These are phyloP conservation scores for Atherinosoma microstoma DNA, from an alignment of 2,797 vertebrate species.

Conservation along the genomic window DNA sequence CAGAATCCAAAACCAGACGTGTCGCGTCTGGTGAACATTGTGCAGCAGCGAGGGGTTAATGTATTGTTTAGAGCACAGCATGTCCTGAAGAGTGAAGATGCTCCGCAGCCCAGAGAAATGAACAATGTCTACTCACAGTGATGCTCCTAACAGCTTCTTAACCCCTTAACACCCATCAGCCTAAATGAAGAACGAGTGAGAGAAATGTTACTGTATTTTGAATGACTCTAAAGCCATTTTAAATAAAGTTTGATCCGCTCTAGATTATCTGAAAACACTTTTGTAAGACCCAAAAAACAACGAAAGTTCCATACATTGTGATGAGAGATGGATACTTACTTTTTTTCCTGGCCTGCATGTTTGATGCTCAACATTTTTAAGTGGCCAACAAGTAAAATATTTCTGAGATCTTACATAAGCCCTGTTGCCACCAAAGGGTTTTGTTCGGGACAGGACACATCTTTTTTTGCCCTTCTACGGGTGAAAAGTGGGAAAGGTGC, in stretches of 20 bases:
- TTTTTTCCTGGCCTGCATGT: neutral
- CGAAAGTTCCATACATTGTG: too few species aligned
- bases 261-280: too few species aligned
- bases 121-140: fast-evolving
- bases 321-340: too few species aligned
- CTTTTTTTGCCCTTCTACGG: neutral
- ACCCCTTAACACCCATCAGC: neutral
- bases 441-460: neutral
- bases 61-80: neutral
- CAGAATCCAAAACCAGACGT: constrained; percentile 1
- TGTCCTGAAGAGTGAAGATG: neutral
- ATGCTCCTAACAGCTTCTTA: neutral
- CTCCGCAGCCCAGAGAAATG: neutral
- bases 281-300: too few species aligned
- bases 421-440: neutral
- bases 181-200: neutral
- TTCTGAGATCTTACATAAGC: neutral
- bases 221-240: neutral
- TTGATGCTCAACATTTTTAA: neutral
- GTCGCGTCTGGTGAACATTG: constrained; percentile 6
- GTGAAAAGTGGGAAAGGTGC: neutral
- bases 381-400: neutral
- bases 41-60: neutral
- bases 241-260: neutral
- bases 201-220: neutral